A percentile compares a stretch with the other conserved stretches of the same genome.
phyloP scores from a whole-genome alignment of 2,113 vertebrate genomes.

The Peromyscus polionotus region DNA sequence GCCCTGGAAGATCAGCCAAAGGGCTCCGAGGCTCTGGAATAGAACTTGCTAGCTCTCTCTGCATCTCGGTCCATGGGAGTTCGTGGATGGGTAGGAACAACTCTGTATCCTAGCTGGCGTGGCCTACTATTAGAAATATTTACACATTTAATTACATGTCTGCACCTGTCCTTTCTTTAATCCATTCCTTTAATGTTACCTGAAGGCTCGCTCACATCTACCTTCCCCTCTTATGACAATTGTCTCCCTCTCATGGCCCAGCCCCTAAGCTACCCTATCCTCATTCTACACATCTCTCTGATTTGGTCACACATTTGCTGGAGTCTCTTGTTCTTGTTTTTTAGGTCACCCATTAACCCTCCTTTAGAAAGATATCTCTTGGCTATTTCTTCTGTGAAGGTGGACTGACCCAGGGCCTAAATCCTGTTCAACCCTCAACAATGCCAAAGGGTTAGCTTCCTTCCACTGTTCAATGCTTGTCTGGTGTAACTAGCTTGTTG shows the following conservation, averaged over 20 bases:
- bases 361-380: background rate
- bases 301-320: background rate
- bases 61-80: background rate
- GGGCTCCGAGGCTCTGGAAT: background rate
- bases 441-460: background rate
- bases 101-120: background rate
- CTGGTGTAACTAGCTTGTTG: background rate
- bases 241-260: background rate
- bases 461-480: background rate
- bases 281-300: background rate
- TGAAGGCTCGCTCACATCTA: background rate
- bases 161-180: background rate
- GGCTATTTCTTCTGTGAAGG: background rate
- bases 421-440: background rate
- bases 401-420: background rate
- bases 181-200: background rate
- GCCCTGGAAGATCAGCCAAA: background rate
- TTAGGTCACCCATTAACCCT: background rate
- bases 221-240: background rate
- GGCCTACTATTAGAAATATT: background rate
- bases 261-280: background rate
- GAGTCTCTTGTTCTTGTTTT: too few relatives aligned
- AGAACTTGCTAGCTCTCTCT: background rate
- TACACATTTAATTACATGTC: background rate
- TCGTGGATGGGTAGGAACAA: background rate